Evolutionary conservation across 2,113 vertebrate genomes (phyloP), one percentile per base, ranked within the genome.

Genomic region (Nothocercus nigrocapillus): DNA sequence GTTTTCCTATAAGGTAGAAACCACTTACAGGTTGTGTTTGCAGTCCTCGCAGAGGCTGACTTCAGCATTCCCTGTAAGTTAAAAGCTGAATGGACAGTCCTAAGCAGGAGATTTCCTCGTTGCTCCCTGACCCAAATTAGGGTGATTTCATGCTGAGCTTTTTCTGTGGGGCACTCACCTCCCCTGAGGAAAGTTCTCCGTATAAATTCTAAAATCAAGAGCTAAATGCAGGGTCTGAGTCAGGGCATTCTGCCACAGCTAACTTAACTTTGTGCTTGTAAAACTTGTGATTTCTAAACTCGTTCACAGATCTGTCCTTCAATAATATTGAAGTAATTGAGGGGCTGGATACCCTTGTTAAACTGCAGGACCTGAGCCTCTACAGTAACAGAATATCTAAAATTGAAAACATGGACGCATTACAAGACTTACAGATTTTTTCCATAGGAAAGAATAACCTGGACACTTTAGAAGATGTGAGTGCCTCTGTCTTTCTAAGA

Each of bases 271-370:
- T 17, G 49, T 74, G 25, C 58, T 63, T 73, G n/a, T 36, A 67
- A 72, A 69, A 79, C 28, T 34, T 94, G 47, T 67, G 45, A 21
- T 80, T 84, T 86, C 20, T 62, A 49, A 90, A 83, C 59, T 92
- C 68, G 73, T 82, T 59, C 70, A 94, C 85, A 99, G 99, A 99
- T 96, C 95, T 99, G 91, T 99, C 99, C 14, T 99, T 99, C 95
- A 99, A 99, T 97, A 98, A 98, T 11, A 99, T 99, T 5, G 97
- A 99, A 95, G 94, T 97, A 85, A 99, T 99, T 3, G 98, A 99
- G 85, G 99, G 99, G 19, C 96, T 99, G 95, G 97, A 98, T 49
- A 89, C 97, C 13, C 97, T 99, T 34, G 94, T 95, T 83, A 99
- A 98, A 87, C 98, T 99, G 74, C 98, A 99, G 95, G 96, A 99